Evolutionary conservation across 1,140 invertebrate genomes (phyloP), one percentile per base, ranked within the genome.

Genomic region (Ips typographus): DNA sequence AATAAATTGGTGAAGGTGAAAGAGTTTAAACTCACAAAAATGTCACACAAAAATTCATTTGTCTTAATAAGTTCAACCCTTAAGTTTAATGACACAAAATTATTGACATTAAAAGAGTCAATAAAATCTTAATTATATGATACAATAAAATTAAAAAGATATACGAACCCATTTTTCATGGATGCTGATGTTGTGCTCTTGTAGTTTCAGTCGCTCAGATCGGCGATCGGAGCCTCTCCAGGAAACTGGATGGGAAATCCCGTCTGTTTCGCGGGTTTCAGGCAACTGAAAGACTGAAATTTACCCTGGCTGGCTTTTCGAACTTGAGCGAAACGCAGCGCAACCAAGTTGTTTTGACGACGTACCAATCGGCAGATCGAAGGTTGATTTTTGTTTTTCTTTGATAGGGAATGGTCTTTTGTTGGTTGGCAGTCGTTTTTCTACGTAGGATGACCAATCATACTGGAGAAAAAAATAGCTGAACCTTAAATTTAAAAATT

Each of bases 81-180:
- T 47, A n/a, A 4, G n/a, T 5, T 47, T 47, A 47, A 47, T 47
- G 1, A 4, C 44, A 4, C 4, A 47, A 4, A 47, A 4, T 47
- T 8, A 47, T 47, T 4, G 43, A 8, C 4, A 47, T n/a, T n/a
- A 47, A 47, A 4, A 47, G 1, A 22, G 22, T 22, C 22, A 22
- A 22, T 22, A 22, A 22, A 22, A 22, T 22, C 22, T 22, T 22
- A 22, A 22, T 22, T 22, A 22, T 22, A 22, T 47, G 4, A 47
- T 47, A 47, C 4, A n/a, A 47, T 5, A 47, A 1, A 47, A 47
- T 5, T 5, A 5, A n/a, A 53, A 53, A 53, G 22, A 6, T 38
- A 42, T 37, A 69, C 67, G 39, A 56, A 69, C 67, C 67, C 67
- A 69, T 69, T 69, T 62, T 69, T 51, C 67, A 69, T 69, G 52